Evolutionary conservation across 2,888 invertebrate species (phyloP).

Genomic region (Noctua pronuba): DNA sequence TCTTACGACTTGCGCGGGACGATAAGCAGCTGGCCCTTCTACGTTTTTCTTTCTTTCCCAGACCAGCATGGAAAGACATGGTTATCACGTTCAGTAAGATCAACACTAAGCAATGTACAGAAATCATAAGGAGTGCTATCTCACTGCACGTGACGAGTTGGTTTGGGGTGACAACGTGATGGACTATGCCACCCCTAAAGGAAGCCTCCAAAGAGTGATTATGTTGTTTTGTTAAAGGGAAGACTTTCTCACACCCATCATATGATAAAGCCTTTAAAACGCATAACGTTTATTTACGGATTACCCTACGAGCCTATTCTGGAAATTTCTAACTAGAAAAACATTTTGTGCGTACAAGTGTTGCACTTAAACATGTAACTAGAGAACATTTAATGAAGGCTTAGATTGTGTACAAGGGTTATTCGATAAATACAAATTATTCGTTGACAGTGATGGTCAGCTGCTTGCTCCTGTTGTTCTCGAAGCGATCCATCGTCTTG

Average conservation of each 20-base stretch:
- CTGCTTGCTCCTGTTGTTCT: conserved; percentile 98
- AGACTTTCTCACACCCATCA: conserved; percentile 50
- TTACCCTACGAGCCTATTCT: conserved; percentile 32
- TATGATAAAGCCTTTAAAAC: conserved; percentile 23
- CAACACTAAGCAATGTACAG: conserved; percentile 1
- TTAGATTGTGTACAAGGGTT: not conserved
- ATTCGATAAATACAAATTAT: conserved; percentile 74
- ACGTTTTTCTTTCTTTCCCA: conserved; percentile 67
- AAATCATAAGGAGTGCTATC: conserved; percentile 12
- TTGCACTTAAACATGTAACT: conserved; percentile 27
- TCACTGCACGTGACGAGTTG: conserved; percentile 39
- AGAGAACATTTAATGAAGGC: conserved; percentile 1
- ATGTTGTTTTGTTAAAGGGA: conserved; percentile 48
- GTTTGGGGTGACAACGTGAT: conserved; percentile 32
- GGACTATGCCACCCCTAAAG: conserved; percentile 40
- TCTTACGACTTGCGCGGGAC: conserved; percentile 68
- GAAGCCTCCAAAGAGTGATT: conserved; percentile 59
- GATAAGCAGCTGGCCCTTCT: conserved; percentile 64
- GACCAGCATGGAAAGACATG: conserved; percentile 63
- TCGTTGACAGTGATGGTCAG: conserved; percentile 95
- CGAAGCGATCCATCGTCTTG: conserved; percentile 98
- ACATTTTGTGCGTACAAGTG: conserved; percentile 10
- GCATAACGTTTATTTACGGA: conserved; percentile 21
- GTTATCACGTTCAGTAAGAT: conserved; percentile 41
- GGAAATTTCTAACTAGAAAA: conserved; percentile 11